phyloP scores from a whole-genome alignment of 2,113 vertebrate species.

The Solea senegalensis region DNA sequence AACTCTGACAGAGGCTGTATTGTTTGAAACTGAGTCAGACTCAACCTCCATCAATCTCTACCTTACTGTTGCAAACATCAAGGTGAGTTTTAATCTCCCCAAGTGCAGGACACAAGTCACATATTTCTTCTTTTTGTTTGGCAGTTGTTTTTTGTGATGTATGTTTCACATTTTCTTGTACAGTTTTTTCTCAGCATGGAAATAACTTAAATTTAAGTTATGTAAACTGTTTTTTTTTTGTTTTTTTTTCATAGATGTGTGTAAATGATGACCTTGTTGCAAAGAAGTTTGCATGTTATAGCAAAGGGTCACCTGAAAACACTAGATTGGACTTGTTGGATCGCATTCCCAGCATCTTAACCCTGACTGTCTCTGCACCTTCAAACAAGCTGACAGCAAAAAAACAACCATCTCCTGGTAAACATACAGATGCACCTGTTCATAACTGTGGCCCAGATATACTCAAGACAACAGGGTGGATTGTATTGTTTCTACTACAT shows the following conservation, averaged over 20 bases:
- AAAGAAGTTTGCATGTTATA: constrained; percentile 88
- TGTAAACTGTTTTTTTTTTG: neutral
- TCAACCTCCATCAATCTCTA: constrained; percentile 87
- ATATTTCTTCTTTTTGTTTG: neutral
- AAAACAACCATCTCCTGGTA: constrained; percentile 21
- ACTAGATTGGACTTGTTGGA: constrained; percentile 9
- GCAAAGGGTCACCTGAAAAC: constrained; percentile 8
- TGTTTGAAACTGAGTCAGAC: constrained; percentile 78
- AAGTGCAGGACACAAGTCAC: neutral
- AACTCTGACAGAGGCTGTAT: constrained; percentile 80
- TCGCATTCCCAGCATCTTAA: constrained; percentile 44
- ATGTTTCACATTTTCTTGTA: neutral
- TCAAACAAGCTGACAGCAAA: constrained; percentile 19
- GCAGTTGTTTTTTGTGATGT: no score
- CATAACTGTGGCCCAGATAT: neutral
- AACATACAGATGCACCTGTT: neutral
- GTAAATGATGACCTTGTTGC: constrained; percentile 91
- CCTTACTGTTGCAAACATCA: constrained; percentile 82
- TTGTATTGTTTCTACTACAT: neutral
- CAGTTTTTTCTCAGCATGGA: neutral
- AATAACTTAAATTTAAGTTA: neutral
- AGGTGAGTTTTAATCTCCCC: constrained; percentile 78
- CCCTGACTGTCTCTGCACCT: constrained; percentile 19
- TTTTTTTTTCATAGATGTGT: constrained; percentile 83
- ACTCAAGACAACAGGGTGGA: neutral